Conservation (phyloP, 2,797 vertebrate species). For the Dallia pectoralis region DNA sequence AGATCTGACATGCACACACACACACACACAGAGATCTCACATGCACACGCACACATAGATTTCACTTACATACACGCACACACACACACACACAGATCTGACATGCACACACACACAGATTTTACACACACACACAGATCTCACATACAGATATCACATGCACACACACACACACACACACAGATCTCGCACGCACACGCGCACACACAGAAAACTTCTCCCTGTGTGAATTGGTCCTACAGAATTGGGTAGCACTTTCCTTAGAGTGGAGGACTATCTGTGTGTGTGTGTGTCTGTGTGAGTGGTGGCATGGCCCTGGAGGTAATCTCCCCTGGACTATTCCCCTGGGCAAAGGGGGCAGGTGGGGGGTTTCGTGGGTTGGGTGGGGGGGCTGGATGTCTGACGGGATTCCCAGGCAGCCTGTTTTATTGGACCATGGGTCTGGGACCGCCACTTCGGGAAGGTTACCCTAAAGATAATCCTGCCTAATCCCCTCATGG, state of each 20-base stretch:
- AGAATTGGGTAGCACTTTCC: conserved; percentile 35
- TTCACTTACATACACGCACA: not conserved
- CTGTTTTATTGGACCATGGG: conserved; percentile 67
- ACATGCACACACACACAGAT: no score
- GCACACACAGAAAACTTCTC: conserved; percentile 15
- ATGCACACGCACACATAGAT: not conserved
- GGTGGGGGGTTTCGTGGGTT: conserved; percentile 40
- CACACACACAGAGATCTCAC: not conserved
- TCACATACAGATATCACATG: no score
- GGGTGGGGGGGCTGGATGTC: conserved; percentile 6
- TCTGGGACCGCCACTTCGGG: conserved; percentile 75
- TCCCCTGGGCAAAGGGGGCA: conserved; percentile 39
- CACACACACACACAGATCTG: no score
- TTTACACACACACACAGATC: not conserved
- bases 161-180: not conserved
- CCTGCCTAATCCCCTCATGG: conserved; percentile 76
- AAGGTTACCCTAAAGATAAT: conserved; percentile 77
- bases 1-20: not conserved
- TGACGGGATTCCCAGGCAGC: conserved; percentile 66
- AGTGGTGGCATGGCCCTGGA: not conserved
- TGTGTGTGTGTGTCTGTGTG: conserved; percentile 8
- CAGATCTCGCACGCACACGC: not conserved
- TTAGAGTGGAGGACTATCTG: not conserved
- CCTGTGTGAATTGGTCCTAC: conserved; percentile 52
- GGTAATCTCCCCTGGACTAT: not conserved